These are phyloP conservation scores for Amblyjoppa proteus DNA, from an alignment of 2,888 invertebrate genomes.

Conservation along the genomic window DNA sequence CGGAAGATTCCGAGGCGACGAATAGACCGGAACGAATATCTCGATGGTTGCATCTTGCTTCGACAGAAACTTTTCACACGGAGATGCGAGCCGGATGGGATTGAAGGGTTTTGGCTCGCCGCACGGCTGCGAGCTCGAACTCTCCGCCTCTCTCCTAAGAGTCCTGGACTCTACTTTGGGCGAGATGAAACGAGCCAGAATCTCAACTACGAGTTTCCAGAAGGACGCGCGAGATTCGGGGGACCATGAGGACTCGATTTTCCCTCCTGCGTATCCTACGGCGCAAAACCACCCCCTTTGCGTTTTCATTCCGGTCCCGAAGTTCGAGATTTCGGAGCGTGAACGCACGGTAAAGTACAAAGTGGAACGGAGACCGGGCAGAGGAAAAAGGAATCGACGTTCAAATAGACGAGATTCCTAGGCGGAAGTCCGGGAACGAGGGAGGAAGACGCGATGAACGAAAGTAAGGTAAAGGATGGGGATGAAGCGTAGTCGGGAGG, in stretches of 20 bases:
- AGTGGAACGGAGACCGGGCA: background rate
- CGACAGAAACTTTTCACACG: slow-evolving; percentile 47
- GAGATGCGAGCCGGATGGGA: slow-evolving; percentile 10
- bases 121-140: background rate
- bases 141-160: background rate
- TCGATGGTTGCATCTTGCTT: slow-evolving; percentile 30
- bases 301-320: slow-evolving; percentile 16
- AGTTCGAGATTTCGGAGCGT: slow-evolving; percentile 39
- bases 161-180: slow-evolving; percentile 41
- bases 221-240: slow-evolving; percentile 40
- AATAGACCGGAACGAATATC: slow-evolving; percentile 56
- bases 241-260: slow-evolving; percentile 42
- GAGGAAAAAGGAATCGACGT: slow-evolving; percentile 35
- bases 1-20: slow-evolving; percentile 45
- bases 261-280: slow-evolving; percentile 32
- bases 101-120: slow-evolving; percentile 32
- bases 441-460: slow-evolving; percentile 8
- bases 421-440: slow-evolving; percentile 10
- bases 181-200: slow-evolving; percentile 62
- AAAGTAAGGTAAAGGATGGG: slow-evolving; percentile 39
- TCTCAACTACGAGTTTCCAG: slow-evolving; percentile 45
- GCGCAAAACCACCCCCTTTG: background rate
- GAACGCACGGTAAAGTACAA: slow-evolving; percentile 13
- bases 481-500: slow-evolving; percentile 37
- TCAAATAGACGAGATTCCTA: slow-evolving; percentile 34